These are phyloP conservation scores for Urechis unicinctus DNA, from an alignment of 2,888 invertebrate genomes.

Conservation along the genomic window DNA sequence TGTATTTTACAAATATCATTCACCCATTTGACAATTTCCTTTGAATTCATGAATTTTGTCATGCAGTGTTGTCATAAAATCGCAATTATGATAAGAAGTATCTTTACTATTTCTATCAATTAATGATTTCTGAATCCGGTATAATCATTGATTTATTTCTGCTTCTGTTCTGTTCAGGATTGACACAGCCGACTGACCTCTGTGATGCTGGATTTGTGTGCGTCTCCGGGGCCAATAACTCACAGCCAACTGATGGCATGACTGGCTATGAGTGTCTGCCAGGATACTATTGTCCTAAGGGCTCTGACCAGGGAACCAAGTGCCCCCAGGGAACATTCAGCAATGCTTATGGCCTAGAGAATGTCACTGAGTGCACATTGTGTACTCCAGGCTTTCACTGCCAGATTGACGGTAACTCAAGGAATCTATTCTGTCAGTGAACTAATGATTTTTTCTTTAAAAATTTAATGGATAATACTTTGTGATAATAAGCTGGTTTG, in stretches of 20 bases:
- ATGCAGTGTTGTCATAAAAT: too few species aligned
- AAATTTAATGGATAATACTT: too few species aligned
- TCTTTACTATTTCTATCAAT: too few species aligned
- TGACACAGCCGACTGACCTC: slow-evolving; percentile 33
- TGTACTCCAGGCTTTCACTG: slow-evolving; percentile 42
- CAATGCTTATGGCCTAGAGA: slow-evolving; percentile 30
- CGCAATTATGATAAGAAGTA: too few species aligned
- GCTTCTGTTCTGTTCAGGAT: slow-evolving; percentile 22
- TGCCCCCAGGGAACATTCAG: slow-evolving; percentile 46
- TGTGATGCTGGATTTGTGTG: slow-evolving; percentile 45
- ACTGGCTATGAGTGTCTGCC: slow-evolving; percentile 38
- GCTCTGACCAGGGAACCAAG: slow-evolving; percentile 33
- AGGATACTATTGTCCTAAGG: slow-evolving; percentile 39
- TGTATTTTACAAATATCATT: too few species aligned
- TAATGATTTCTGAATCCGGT: too few species aligned
- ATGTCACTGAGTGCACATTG: slow-evolving; percentile 32
- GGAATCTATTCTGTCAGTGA: too few species aligned
- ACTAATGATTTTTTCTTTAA: too few species aligned
- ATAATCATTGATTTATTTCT: background rate
- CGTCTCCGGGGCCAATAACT: slow-evolving; percentile 27
- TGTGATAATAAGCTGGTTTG: background rate
- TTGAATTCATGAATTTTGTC: too few species aligned
- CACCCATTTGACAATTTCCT: too few species aligned
- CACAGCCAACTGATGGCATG: slow-evolving; percentile 34
- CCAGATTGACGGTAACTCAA: slow-evolving; percentile 29